Conservation (phyloP, 2,888 invertebrate genomes). For the Eucera pruinosa region DNA sequence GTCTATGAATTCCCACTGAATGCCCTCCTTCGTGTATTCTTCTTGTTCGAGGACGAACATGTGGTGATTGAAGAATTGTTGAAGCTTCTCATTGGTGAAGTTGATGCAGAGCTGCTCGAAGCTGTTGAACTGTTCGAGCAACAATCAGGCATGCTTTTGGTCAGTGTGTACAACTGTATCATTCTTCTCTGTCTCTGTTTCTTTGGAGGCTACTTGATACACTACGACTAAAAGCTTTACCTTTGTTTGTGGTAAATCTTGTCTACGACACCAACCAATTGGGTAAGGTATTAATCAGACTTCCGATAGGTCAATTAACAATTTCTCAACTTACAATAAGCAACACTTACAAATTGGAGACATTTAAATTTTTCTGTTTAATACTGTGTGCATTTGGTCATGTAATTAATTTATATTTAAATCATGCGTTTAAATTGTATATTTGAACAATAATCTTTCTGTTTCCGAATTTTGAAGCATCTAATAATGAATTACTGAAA, state of each 20-base stretch:
- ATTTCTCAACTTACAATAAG: neutral
- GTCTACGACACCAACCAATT: neutral
- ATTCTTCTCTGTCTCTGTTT: neutral
- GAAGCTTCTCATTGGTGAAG: conserved; percentile 96
- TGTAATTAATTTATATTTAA: neutral
- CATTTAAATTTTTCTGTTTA: no score
- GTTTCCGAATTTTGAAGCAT: no score
- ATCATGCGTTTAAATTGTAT: no score
- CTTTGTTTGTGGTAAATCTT: neutral
- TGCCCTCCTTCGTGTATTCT: conserved; percentile 95
- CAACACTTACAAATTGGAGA: neutral
- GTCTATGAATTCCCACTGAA: conserved; percentile 97
- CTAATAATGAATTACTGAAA: no score
- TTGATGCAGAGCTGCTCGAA: conserved; percentile 98
- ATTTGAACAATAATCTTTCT: no score
- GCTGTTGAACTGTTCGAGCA: conserved; percentile 87
- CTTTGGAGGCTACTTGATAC: neutral
- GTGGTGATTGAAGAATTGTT: conserved; percentile 98
- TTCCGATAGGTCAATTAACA: conserved; percentile 21
- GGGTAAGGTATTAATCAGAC: neutral
- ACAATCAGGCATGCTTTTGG: conserved; percentile 68
- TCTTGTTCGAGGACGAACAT: conserved; percentile 98
- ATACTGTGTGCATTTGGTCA: no score
- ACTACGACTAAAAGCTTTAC: neutral
- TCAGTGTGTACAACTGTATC: conserved; percentile 14